phyloP scores from a whole-genome alignment of 2,888 invertebrate genomes.

The Nymphalis urticae region DNA sequence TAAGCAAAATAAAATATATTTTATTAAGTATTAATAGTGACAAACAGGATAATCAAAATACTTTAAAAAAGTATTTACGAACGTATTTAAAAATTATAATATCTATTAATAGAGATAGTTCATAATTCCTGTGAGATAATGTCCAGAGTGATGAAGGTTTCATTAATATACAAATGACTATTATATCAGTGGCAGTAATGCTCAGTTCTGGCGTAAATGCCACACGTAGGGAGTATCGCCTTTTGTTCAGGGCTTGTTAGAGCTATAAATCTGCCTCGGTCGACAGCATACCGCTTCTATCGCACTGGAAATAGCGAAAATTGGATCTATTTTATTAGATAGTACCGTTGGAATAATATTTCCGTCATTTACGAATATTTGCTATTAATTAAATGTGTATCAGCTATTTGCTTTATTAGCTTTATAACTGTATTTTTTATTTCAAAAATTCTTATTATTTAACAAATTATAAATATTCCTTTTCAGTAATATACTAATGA shows the following conservation, averaged over 20 bases:
- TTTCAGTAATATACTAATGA: no score
- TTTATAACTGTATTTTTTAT: no score
- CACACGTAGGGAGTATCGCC: conserved; percentile 9
- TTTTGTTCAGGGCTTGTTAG: conserved; percentile 7
- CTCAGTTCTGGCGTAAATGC: background rate
- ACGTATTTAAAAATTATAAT: background rate
- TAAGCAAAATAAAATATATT: no score
- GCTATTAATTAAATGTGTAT: no score
- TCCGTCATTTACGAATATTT: background rate
- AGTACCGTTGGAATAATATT: background rate
- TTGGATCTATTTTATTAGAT: conserved; percentile 4
- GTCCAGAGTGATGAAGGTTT: conserved; percentile 4
- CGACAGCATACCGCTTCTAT: conserved; percentile 12
- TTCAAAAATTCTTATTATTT: no score
- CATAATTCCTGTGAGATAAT: background rate
- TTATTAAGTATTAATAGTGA: no score
- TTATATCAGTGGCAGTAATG: conserved; percentile 4
- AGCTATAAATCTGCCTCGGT: conserved; percentile 10
- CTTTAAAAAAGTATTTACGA: no score
- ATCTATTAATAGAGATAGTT: background rate
- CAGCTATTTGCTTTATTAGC: no score
- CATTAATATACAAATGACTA: conserved; percentile 8
- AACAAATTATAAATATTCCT: no score
- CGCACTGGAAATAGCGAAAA: conserved; percentile 2
- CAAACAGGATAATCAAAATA: no score